Base-by-base conservation (phyloP, 2,888 invertebrate genomes). In the Ichneumoninae sp. region DNA sequence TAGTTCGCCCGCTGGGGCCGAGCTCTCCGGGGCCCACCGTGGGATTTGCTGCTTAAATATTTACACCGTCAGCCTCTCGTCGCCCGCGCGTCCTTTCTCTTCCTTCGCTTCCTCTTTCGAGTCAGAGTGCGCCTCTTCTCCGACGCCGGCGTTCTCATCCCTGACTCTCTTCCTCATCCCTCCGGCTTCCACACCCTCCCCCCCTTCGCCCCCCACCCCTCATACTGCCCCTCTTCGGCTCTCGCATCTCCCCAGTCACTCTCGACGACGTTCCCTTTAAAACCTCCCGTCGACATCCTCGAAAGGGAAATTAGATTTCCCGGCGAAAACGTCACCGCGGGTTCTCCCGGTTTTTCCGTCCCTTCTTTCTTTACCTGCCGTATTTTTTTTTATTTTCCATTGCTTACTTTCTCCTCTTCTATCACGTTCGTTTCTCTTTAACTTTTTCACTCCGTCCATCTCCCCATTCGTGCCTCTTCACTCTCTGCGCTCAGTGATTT, bases 261-360 rank as follows among this genome's bases (percentile, higher is more conserved):
- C 81, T 68, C 76, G 71, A 70, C 81, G 72, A 82, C 86, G 80
- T 80, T 77, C 74, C 86, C 79, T 83, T 79, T 81, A 83, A 86
- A 86, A 65, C 50, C 81, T 81, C 70, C 80, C 86, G 79, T 72
- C 81, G 86, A 85, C 83, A 82, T 85, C 86, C 87, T 85, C 81
- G 84, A 88, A 88, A 89, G 89, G 87, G 89, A 91, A 92, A 92
- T 92, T 91, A 90, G 89, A 91, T 92, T 92, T 91, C 85, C 89
- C 87, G 80, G 77, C 87, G 88, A 90, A 92, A 91, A 90, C 75
- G 81, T 86, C 86, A 81, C 78, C 76, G 62, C 66, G 60, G 47
- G 26, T 36, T 52, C 70, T 52, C 7, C 33, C 52, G 44, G 10
- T 70, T 50, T 70, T 57, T 69, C 36, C 50, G 66, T 77, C 74